Evolutionary conservation across 37 sponge, comb jelly and placozoan genomes (phyloP).

Genomic region (Beroe forskalii): DNA sequence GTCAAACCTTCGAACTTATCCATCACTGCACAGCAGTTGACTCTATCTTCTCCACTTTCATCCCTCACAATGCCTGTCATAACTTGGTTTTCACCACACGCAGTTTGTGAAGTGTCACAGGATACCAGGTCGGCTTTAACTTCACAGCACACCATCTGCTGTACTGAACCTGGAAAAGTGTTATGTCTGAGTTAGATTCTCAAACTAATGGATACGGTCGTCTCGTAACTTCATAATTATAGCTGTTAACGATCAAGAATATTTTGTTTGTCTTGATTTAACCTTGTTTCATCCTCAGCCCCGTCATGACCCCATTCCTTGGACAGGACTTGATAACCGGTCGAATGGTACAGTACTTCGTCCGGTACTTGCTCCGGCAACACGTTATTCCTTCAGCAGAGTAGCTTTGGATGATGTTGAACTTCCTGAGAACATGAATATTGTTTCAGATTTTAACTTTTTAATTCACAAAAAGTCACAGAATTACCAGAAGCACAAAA

Average conservation of each 20-base stretch:
- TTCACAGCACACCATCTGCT: slow-evolving; percentile 54
- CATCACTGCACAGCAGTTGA: background rate
- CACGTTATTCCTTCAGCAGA: background rate
- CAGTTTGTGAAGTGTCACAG: background rate
- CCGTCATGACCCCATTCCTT: slow-evolving; percentile 28
- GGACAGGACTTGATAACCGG: background rate
- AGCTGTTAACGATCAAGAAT: too few relatives aligned
- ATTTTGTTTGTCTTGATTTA: too few relatives aligned
- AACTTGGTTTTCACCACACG: background rate
- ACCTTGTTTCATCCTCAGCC: slow-evolving; percentile 37
- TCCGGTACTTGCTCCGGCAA: slow-evolving; percentile 1
- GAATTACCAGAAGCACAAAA: too few relatives aligned
- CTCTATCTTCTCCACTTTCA: background rate
- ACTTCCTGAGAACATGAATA: background rate
- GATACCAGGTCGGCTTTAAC: background rate
- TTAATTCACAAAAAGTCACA: too few relatives aligned
- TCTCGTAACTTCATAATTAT: too few relatives aligned
- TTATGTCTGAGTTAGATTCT: too few relatives aligned
- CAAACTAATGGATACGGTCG: too few relatives aligned
- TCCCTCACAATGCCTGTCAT: background rate
- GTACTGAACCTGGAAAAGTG: background rate
- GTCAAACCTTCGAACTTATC: background rate
- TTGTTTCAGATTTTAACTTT: too few relatives aligned
- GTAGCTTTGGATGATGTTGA: background rate
- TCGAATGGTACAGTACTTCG: slow-evolving; percentile 9